phyloP scores from a whole-genome alignment of 1,140 invertebrate species.

The Bombus haemorrhoidalis region DNA sequence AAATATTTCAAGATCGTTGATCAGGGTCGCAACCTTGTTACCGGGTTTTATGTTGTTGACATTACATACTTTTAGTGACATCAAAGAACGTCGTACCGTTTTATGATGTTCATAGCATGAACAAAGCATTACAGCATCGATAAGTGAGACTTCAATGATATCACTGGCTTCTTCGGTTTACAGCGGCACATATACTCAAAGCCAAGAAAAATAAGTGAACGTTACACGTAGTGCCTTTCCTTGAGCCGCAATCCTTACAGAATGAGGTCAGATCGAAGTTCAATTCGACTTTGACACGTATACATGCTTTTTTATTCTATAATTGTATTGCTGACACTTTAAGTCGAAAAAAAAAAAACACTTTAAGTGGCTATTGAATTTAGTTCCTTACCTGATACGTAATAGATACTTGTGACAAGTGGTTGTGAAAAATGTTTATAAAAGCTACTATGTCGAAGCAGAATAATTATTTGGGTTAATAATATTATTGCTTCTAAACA shows the following conservation, averaged over 20 bases:
- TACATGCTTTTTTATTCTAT: not conserved
- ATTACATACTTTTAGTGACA: conserved; percentile 31
- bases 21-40: conserved; percentile 50
- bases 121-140: conserved; percentile 18
- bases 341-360: too few species aligned
- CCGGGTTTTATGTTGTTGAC: conserved; percentile 14
- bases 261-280: conserved; percentile 25
- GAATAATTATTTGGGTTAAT: too few species aligned
- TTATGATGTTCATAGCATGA: not conserved
- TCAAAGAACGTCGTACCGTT: conserved; percentile 28
- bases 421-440: too few species aligned
- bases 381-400: too few species aligned
- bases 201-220: conserved; percentile 45
- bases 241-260: conserved; percentile 4
- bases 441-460: too few species aligned
- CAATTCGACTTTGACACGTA: conserved; percentile 12
- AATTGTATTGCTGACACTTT: too few species aligned
- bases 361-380: too few species aligned
- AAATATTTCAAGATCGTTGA: conserved; percentile 46
- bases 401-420: too few species aligned
- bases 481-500: too few species aligned
- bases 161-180: conserved; percentile 26
- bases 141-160: conserved; percentile 22
- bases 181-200: conserved; percentile 5
- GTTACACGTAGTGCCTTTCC: not conserved